Percentiles rank a stretch among this genome's conserved stretches.
Conservation (phyloP, 2,888 invertebrate species). For the Heliconius ethilla region DNA sequence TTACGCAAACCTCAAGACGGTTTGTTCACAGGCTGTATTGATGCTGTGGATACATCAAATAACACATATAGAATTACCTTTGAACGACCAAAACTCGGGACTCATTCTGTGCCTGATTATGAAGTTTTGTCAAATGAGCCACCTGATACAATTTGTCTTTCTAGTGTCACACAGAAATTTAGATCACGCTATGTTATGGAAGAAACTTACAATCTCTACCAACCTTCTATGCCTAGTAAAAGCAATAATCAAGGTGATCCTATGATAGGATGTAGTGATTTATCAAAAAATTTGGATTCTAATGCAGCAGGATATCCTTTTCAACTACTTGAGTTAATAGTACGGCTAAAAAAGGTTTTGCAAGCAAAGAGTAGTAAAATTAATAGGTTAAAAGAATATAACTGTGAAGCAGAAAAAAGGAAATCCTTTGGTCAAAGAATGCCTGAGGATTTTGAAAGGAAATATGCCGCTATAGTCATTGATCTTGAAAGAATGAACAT, state of each 20-base stretch:
- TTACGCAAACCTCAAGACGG: conserved; percentile 97
- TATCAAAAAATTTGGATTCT: conserved; percentile 71
- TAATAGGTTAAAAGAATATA: conserved; percentile 90
- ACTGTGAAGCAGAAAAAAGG: conserved; percentile 93
- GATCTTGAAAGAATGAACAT: conserved; percentile 95
- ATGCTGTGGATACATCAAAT: conserved; percentile 96
- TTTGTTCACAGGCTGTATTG: conserved; percentile 95
- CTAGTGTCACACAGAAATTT: conserved; percentile 91
- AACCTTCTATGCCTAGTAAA: conserved; percentile 61
- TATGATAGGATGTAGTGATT: conserved; percentile 81
- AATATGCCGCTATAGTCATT: conserved; percentile 93
- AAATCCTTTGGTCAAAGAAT: conserved; percentile 90
- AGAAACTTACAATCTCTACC: conserved; percentile 77
- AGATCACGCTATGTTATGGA: conserved; percentile 86
- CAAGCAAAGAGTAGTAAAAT: conserved; percentile 91
- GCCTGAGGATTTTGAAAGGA: conserved; percentile 93
- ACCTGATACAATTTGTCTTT: conserved; percentile 93
- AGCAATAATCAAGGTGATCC: conserved; percentile 85
- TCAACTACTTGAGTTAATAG: conserved; percentile 92
- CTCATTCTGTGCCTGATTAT: conserved; percentile 97
- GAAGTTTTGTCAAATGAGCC: conserved; percentile 97
- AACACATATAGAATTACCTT: conserved; percentile 97
- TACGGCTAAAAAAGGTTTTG: conserved; percentile 92
- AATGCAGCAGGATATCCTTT: conserved; percentile 91
- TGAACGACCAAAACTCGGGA: conserved; percentile 94